Conservation (phyloP, 2,113 vertebrate species). For the Mustelus asterias region DNA sequence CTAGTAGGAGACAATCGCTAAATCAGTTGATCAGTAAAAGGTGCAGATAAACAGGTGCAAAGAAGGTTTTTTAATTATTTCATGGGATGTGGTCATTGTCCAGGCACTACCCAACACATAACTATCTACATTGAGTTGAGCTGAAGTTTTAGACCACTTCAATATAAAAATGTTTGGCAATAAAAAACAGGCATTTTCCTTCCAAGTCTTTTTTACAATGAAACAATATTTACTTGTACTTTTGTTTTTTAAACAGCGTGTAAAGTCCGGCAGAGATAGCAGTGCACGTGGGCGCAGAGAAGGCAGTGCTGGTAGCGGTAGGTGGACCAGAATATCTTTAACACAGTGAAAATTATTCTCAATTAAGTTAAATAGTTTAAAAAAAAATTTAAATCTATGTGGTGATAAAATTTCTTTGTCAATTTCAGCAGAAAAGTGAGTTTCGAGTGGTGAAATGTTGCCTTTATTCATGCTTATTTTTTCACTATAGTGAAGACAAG, state of each 20-base stretch:
- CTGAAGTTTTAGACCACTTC: neutral
- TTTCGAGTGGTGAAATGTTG: neutral
- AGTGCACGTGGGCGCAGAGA: slow-evolving; percentile 70
- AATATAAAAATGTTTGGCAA: neutral
- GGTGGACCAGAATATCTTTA: slow-evolving; percentile 49
- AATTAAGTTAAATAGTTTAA: slow-evolving; percentile 1
- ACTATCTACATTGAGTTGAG: neutral
- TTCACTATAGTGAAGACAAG: neutral
- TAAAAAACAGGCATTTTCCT: neutral
- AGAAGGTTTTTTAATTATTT: too few species aligned
- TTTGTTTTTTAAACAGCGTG: slow-evolving; percentile 60
- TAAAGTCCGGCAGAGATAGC: slow-evolving; percentile 79
- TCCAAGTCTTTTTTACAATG: neutral
- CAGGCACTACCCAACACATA: too few species aligned
- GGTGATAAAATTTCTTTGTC: neutral
- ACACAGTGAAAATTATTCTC: neutral
- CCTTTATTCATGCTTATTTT: neutral
- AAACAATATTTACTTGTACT: neutral
- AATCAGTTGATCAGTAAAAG: neutral
- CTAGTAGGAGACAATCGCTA: neutral
- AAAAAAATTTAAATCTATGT: slow-evolving; percentile 22
- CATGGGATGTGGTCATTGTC: too few species aligned
- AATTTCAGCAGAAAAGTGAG: neutral
- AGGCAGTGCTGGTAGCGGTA: slow-evolving; percentile 71
- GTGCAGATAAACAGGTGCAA: neutral